These are phyloP conservation scores for Butorides virescens DNA, from an alignment of 2,113 vertebrate species.

Conservation along the genomic window DNA sequence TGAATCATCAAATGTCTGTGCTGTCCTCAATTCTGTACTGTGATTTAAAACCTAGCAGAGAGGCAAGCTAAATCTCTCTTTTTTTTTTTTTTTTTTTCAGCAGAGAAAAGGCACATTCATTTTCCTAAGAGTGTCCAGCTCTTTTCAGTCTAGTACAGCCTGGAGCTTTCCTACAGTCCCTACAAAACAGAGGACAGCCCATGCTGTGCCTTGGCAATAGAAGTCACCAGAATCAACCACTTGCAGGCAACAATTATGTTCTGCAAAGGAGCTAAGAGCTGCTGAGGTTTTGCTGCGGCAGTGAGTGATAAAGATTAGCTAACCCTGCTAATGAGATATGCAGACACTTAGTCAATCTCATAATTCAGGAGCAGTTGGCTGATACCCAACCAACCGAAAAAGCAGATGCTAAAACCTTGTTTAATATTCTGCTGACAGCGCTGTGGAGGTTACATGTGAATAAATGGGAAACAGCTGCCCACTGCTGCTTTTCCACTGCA, in stretches of 20 bases:
- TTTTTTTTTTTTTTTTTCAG: too few relatives aligned
- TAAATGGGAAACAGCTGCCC: slow-evolving; percentile 31
- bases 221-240: neutral
- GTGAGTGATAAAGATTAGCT: neutral
- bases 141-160: neutral
- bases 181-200: neutral
- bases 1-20: neutral
- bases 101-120: neutral
- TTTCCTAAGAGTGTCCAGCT: neutral
- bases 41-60: neutral
- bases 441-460: neutral
- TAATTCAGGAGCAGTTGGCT: slow-evolving; percentile 16
- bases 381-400: neutral
- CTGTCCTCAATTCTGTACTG: neutral
- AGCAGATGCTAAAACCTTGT: slow-evolving; percentile 28
- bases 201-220: neutral
- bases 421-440: slow-evolving; percentile 32
- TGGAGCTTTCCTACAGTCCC: neutral
- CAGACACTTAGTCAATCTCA: neutral
- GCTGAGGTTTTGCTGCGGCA: neutral
- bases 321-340: neutral
- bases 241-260: neutral
- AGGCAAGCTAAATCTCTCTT: neutral
- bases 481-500: neutral
- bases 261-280: neutral